Base-by-base conservation (phyloP, 2,113 vertebrate genomes). In the Erpornis zantholeuca region DNA sequence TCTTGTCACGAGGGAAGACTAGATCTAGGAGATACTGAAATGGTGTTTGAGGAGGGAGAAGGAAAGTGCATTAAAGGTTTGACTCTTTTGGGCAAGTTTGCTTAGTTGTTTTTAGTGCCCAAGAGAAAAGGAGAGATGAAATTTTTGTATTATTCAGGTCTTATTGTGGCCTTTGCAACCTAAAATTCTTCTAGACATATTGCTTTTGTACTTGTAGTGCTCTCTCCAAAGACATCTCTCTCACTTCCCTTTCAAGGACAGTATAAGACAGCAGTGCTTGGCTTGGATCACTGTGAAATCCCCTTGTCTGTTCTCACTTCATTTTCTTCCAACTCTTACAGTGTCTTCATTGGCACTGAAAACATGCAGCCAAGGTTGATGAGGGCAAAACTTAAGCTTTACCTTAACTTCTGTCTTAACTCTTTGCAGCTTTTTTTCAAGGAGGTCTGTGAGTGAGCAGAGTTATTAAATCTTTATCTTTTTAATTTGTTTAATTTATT, bases 201-300 rank as follows among this genome's bases (percentile, higher is more conserved):
- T 36, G 54, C 4, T 95, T 91, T 54, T 77, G 50, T 77, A 24
- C 70, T 73, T 92, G 60, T 83, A 50, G 50, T 66, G 57, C 77
- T 77, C 86, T 79, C 59, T 92, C 35, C 73, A 75, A 93, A 88
- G 82, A 94, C 57, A 84, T 78, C 38, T 91, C 38, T 91, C 86
- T 77, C 42, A 2, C 53, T 96, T 94, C 65, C 10, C 63, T 33
- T 77, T 91, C 92, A 86, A 94, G 96, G 93, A 28, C 72, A 72
- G 35, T 38, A 7, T 84, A 96, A 88, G 57, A 35, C 82, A 86
- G 75, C 38, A 78, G 64, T 80, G 57, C 78, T 93, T 97, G 88
- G 56, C 82, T 83, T 83, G 69, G 23, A 44, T 86, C 69, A 38
- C 40, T n/a, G 20, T 4, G 5, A 94, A 95, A 81, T 90, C 56